Percentiles rank a stretch among this genome's conserved stretches.
These are phyloP conservation scores for Netelia melanura DNA, from an alignment of 2,888 invertebrate species.

Conservation along the genomic window DNA sequence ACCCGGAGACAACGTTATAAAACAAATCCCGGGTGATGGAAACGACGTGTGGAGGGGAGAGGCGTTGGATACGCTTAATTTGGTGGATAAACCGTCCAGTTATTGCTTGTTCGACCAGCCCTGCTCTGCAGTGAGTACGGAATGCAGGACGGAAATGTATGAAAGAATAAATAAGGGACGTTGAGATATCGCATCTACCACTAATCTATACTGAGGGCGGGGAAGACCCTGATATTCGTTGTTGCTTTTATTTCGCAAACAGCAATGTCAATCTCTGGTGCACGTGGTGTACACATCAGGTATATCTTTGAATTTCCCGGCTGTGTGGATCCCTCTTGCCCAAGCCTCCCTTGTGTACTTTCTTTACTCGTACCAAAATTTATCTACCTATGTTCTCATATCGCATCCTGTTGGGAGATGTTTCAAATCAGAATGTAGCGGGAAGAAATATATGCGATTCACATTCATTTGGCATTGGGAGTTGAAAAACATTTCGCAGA, in stretches of 20 bases:
- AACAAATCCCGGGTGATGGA: conserved; percentile 5
- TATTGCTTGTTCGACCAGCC: conserved; percentile 76
- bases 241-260: neutral
- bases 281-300: conserved; percentile 2
- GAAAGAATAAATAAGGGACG: conserved; percentile 70
- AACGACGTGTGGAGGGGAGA: neutral
- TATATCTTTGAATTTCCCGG: conserved; percentile 13
- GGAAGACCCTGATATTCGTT: conserved; percentile 19
- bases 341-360: conserved; percentile 8
- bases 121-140: conserved; percentile 57
- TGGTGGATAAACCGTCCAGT: conserved; percentile 78
- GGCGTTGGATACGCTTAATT: conserved; percentile 75
- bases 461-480: neutral
- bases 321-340: conserved; percentile 9
- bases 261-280: conserved; percentile 3
- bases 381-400: neutral
- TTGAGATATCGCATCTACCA: conserved; percentile 60
- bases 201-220: conserved; percentile 32
- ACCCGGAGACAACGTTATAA: conserved; percentile 13
- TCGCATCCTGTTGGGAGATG: neutral
- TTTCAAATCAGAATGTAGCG: neutral
- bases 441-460: neutral
- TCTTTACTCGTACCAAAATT: conserved; percentile 8
- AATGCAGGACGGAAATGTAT: conserved; percentile 73
- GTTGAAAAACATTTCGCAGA: neutral